Evolutionary conservation across 2,797 vertebrate genomes (phyloP).

Genomic region (Chrysolophus pictus): DNA sequence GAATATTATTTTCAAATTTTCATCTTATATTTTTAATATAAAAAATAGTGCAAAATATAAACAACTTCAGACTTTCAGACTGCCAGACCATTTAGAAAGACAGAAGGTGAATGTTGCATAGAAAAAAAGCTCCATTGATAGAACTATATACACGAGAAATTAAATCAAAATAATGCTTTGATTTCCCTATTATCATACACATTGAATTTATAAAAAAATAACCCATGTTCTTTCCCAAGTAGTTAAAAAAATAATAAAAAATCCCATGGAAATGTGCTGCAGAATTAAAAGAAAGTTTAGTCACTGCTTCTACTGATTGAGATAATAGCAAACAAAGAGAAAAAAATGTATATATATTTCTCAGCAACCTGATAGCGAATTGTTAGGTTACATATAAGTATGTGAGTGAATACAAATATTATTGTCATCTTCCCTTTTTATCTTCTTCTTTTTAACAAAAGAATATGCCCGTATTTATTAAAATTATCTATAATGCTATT

Average conservation of each 20-base stretch:
- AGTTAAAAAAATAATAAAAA: not conserved
- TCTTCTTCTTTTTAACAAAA: not conserved
- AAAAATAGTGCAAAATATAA: not conserved
- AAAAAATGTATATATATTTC: not conserved
- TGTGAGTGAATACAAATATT: not conserved
- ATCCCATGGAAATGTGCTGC: not conserved
- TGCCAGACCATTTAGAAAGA: not conserved
- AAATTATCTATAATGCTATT: not conserved
- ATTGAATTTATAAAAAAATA: not conserved
- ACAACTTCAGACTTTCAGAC: not conserved
- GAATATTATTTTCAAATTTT: not conserved
- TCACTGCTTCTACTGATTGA: not conserved
- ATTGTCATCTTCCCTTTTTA: not conserved
- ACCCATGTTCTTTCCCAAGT: not conserved
- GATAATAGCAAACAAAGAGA: rapidly evolving
- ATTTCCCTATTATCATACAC: not conserved
- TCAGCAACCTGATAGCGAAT: not conserved
- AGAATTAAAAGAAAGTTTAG: not conserved
- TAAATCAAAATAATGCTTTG: not conserved
- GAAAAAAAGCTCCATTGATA: not conserved
- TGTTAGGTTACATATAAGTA: not conserved
- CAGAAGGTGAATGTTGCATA: not conserved
- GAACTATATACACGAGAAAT: not conserved
- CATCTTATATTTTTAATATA: not conserved
- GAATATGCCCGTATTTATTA: not conserved